phyloP scores from a whole-genome alignment of 2,797 vertebrate species.

The Chlorospingus semifuscus region DNA sequence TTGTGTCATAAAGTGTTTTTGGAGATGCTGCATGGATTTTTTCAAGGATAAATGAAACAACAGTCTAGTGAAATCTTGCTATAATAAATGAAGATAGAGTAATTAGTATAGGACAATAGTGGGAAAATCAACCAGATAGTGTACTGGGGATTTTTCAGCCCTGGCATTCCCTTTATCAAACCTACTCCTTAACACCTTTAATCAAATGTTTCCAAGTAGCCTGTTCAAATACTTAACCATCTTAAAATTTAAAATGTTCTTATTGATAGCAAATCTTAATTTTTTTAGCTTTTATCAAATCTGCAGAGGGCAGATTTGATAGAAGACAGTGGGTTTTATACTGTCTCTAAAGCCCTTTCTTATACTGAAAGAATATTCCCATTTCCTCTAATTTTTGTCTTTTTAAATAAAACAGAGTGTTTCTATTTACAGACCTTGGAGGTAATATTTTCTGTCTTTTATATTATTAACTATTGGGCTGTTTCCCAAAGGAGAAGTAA shows the following conservation, averaged over 20 bases:
- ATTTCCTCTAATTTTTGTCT: not conserved
- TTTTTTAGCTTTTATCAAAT: not conserved
- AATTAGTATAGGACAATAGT: not conserved
- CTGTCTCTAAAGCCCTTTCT: not conserved
- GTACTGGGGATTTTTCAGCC: not conserved
- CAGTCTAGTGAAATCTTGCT: not conserved
- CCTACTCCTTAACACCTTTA: not conserved
- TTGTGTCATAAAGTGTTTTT: not conserved
- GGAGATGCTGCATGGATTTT: not conserved
- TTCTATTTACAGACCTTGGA: not conserved
- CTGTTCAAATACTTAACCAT: not conserved
- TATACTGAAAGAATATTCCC: not conserved
- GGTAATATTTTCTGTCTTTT: not conserved
- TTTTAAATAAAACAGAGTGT: not conserved
- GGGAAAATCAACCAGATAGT: accelerated
- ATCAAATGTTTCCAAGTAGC: not conserved
- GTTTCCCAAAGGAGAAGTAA: not conserved
- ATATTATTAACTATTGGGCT: not conserved
- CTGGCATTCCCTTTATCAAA: not conserved
- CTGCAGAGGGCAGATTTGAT: not conserved
- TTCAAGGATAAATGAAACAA: not conserved
- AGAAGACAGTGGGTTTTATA: not conserved
- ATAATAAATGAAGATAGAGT: not conserved
- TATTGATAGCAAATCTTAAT: not conserved
- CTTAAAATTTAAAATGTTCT: not conserved